phyloP scores from a whole-genome alignment of 2,797 vertebrate species.

The Paguma larvata region DNA sequence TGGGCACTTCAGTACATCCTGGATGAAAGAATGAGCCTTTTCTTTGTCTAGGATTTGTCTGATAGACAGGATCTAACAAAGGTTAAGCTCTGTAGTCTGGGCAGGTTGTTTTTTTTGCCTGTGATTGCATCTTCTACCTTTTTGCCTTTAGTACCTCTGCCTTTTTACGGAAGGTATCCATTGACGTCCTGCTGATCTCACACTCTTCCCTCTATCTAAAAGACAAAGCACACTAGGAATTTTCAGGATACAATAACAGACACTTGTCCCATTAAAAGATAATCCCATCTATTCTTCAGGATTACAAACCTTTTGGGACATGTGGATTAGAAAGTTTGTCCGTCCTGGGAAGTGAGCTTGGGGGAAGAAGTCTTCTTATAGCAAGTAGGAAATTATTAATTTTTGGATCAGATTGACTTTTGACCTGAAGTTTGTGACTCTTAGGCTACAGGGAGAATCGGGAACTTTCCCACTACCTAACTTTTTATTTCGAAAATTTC shows the following conservation, averaged over 20 bases:
- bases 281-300: background rate
- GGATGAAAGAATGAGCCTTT: background rate
- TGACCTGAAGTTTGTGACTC: conserved; percentile 30
- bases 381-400: background rate
- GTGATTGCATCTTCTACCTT: background rate
- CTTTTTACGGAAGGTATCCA: background rate
- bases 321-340: conserved; percentile 47
- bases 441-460: background rate
- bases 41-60: background rate
- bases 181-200: conserved; percentile 36
- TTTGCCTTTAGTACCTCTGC: background rate
- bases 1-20: background rate
- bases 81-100: background rate
- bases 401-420: background rate
- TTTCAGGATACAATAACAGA: conserved; percentile 30
- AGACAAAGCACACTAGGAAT: background rate
- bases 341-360: background rate
- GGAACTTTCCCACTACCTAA: background rate
- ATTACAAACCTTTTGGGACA: conserved; percentile 28
- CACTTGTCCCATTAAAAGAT: background rate
- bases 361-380: background rate
- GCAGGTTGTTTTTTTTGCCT: background rate
- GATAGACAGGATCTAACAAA: background rate
- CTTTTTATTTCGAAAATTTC: conserved; percentile 59
- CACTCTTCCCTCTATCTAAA: background rate